Base-by-base conservation (phyloP, 2,113 vertebrate species). In the Trinectes maculatus region DNA sequence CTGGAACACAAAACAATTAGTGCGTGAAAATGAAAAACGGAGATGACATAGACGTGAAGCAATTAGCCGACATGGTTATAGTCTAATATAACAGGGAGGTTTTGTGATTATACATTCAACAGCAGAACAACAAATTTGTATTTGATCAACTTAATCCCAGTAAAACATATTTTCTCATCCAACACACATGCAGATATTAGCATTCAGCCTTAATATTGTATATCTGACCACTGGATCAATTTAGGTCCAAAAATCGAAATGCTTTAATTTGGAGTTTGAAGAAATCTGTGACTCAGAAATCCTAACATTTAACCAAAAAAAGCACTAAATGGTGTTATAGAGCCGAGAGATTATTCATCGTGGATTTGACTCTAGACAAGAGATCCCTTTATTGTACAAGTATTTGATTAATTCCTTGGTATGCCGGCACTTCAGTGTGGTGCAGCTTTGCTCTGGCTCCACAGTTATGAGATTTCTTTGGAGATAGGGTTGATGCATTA, bases 401-500 rank as follows among this genome's bases (percentile, higher is more conserved):
- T 21, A 11, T n/a, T n/a, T n/a, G n/a, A n/a, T n/a, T n/a, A n/a
- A n/a, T n/a, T n/a, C n/a, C n/a, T n/a, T n/a, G n/a, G n/a, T n/a
- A n/a, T 11, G 44, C 52, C 49, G 54, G 49, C 11, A 29, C 29
- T 28, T 42, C 33, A 21, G 28, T 3, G 15, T 16, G n/a, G 42
- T 26, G 13, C 8, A 39, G 52, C 8, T 21, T 59, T 43, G 33
- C 28, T 22, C 25, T 43, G 24, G 25, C n/a, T 44, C 59, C 53
- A 53, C 54, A 42, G 55, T 82, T 71, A 57, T 66, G 65, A 66
- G 70, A 68, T 80, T 75, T 61, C 77, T 68, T 33, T 28, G 13
- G 37, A 60, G 72, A 86, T 66, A 49, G 4, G 34, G 42, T 11
- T 70, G 74, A 69, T 83, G 4, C 33, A 76, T 83, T 68, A 59